These are phyloP conservation scores for Gavia stellata DNA, from an alignment of 2,113 vertebrate species.

Conservation along the genomic window DNA sequence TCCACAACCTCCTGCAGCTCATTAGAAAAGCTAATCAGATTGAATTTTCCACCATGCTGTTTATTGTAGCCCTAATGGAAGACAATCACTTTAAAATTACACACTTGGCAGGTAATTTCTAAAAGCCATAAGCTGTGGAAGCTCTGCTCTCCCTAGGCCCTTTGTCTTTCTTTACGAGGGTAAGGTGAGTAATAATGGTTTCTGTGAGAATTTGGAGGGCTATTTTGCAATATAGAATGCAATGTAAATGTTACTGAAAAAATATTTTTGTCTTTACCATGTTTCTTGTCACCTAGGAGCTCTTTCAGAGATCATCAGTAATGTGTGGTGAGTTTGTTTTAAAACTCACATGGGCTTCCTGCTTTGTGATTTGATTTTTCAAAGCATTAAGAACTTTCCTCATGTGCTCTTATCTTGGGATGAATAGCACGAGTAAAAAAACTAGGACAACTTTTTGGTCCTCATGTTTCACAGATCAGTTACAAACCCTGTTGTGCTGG, in stretches of 20 bases:
- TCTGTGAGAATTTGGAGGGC: neutral
- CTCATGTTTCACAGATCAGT: neutral
- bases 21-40: constrained; percentile 64
- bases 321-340: neutral
- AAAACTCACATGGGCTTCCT: neutral
- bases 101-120: constrained; percentile 58
- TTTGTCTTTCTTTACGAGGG: neutral
- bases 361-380: neutral
- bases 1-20: constrained; percentile 54
- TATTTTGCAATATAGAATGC: neutral
- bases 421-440: neutral
- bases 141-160: neutral
- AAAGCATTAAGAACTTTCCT: neutral
- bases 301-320: neutral
- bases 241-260: neutral
- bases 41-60: constrained; percentile 61
- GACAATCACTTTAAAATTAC: constrained; percentile 62
- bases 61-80: constrained; percentile 58
- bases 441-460: neutral
- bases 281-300: neutral
- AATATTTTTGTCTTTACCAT: neutral
- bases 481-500: neutral
- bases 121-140: constrained; percentile 1
- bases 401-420: neutral
- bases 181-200: neutral